These are phyloP conservation scores for Upupa epops DNA, from an alignment of 2,113 vertebrate genomes.

Conservation along the genomic window DNA sequence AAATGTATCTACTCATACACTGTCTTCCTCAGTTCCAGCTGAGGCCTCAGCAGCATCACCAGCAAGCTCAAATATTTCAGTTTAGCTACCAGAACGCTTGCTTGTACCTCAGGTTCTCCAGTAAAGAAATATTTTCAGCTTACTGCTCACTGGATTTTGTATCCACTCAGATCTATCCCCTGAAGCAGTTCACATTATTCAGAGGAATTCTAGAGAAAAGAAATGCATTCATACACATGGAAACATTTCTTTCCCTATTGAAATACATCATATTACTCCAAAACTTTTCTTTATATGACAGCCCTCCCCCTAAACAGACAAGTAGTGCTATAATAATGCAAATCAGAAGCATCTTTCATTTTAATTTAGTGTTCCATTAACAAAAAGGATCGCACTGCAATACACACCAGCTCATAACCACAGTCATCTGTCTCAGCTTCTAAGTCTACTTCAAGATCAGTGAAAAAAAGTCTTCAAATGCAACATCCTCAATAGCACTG, in stretches of 20 bases:
- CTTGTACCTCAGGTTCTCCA: not conserved
- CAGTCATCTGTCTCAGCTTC: not conserved
- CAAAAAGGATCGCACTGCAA: not conserved
- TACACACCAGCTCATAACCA: not conserved
- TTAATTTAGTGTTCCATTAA: not conserved
- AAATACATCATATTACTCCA: not conserved
- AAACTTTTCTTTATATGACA: not conserved
- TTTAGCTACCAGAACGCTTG: not conserved
- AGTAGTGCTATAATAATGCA: not conserved
- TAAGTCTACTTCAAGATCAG: not conserved
- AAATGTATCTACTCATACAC: not conserved
- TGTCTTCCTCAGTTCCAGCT: not conserved
- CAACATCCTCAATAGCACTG: not conserved
- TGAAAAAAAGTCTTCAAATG: conserved; percentile 32
- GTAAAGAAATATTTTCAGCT: not conserved
- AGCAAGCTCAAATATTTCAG: not conserved
- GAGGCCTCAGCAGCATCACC: not conserved
- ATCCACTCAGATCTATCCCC: not conserved
- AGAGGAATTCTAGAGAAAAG: not conserved
- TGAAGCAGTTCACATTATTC: not conserved
- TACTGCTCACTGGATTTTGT: not conserved
- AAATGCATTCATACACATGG: not conserved
- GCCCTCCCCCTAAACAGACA: not conserved
- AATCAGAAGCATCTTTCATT: not conserved
- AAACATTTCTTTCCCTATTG: not conserved